These are phyloP conservation scores for Choloepus hoffmanni DNA, from an alignment of 2,113 vertebrate genomes.

Conservation along the genomic window DNA sequence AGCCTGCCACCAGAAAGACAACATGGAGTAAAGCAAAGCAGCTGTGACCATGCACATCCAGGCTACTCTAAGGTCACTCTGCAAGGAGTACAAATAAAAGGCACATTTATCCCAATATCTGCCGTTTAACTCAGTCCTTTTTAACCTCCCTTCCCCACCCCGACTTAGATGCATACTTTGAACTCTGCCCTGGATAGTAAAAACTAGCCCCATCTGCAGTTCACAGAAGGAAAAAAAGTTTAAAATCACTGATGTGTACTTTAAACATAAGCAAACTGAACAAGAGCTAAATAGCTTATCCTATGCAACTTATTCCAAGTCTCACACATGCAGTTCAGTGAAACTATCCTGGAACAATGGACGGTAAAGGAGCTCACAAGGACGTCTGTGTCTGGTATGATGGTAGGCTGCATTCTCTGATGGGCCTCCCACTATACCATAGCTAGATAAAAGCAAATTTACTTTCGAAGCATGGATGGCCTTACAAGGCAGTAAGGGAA, in stretches of 20 bases:
- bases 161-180: neutral
- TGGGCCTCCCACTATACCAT: neutral
- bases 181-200: neutral
- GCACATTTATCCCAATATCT: neutral
- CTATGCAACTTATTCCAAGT: neutral
- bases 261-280: neutral
- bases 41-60: neutral
- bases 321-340: neutral
- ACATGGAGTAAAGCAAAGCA: neutral
- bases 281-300: neutral
- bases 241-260: neutral
- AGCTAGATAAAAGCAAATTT: constrained; percentile 21
- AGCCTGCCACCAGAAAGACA: neutral
- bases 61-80: neutral
- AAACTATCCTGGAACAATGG: neutral
- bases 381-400: neutral
- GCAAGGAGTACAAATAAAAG: neutral
- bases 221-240: neutral
- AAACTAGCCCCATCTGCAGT: neutral
- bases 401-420: neutral
- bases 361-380: neutral
- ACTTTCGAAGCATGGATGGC: neutral
- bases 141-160: neutral
- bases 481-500: neutral
- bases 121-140: neutral